These are phyloP conservation scores for Gambelia wislizenii DNA, from an alignment of 2,797 vertebrate species.

Conservation along the genomic window DNA sequence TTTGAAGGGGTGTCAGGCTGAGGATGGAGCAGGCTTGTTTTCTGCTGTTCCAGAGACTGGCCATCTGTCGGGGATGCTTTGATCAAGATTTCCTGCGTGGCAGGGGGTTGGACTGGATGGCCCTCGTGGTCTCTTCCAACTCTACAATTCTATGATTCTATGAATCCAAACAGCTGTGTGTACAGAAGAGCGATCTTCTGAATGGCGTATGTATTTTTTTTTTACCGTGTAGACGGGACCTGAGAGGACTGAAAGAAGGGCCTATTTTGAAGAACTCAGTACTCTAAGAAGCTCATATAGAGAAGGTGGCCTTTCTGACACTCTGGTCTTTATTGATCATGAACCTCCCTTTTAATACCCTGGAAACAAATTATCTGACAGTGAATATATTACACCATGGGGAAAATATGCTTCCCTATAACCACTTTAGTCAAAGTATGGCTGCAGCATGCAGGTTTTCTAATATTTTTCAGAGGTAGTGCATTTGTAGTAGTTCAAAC, in stretches of 20 bases:
- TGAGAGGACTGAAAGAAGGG: background rate
- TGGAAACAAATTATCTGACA: conserved; percentile 1
- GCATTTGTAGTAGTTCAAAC: background rate
- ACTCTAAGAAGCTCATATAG: background rate
- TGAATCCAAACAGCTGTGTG: too few relatives aligned
- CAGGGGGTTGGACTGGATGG: too few relatives aligned
- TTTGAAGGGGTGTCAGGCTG: too few relatives aligned
- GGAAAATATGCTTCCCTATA: background rate
- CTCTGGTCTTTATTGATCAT: background rate
- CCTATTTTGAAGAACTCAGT: background rate
- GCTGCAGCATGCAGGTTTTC: background rate
- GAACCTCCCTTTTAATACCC: background rate
- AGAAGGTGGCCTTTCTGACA: background rate
- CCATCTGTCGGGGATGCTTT: too few relatives aligned
- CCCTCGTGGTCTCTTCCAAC: too few relatives aligned
- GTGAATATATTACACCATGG: background rate
- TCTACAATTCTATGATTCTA: too few relatives aligned
- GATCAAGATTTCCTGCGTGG: too few relatives aligned
- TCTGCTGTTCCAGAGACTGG: too few relatives aligned
- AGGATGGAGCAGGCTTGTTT: too few relatives aligned
- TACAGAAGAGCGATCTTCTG: too few relatives aligned
- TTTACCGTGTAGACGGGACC: too few relatives aligned
- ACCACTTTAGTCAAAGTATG: background rate
- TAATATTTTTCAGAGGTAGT: background rate
- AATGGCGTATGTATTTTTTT: too few relatives aligned